Percentiles rank a stretch among this genome's conserved stretches.
These are phyloP conservation scores for Trissolcus japonicus DNA, from an alignment of 2,888 invertebrate genomes.

Conservation along the genomic window DNA sequence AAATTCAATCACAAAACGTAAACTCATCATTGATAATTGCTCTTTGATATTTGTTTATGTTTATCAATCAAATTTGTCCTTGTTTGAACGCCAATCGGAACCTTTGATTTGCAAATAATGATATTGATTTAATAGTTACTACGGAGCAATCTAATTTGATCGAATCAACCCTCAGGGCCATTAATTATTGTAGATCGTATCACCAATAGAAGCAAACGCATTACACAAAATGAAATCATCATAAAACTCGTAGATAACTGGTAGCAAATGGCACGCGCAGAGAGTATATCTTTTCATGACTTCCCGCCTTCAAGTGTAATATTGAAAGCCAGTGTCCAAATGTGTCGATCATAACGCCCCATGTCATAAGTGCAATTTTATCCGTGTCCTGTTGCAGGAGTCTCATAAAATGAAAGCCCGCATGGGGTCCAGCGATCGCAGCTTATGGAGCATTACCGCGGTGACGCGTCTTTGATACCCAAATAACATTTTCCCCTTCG, in stretches of 20 bases:
- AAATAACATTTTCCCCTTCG: slow-evolving; percentile 66
- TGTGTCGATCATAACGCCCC: slow-evolving; percentile 40
- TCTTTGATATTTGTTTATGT: too few relatives aligned
- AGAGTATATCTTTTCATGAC: slow-evolving; percentile 41
- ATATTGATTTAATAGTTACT: too few relatives aligned
- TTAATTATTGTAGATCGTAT: background rate
- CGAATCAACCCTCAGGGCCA: background rate
- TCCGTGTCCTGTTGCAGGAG: slow-evolving; percentile 42
- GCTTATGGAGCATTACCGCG: slow-evolving; percentile 55
- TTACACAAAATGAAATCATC: slow-evolving; percentile 13
- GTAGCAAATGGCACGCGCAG: slow-evolving; percentile 12
- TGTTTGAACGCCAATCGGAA: too few relatives aligned
- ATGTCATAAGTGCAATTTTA: slow-evolving; percentile 39
- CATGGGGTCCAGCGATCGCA: slow-evolving; percentile 58
- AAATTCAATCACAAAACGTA: background rate
- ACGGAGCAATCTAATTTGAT: too few relatives aligned
- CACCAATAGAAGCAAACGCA: slow-evolving; percentile 15
- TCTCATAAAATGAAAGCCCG: slow-evolving; percentile 61
- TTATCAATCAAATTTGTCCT: too few relatives aligned
- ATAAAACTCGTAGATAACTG: slow-evolving; percentile 17
- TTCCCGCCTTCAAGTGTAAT: slow-evolving; percentile 40
- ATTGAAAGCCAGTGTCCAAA: slow-evolving; percentile 38
- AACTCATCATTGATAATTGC: background rate
- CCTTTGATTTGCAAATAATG: too few relatives aligned
- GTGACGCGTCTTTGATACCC: slow-evolving; percentile 65